These are phyloP conservation scores for Aspidiotus rigidus DNA, from an alignment of 2,888 invertebrate species.

Conservation along the genomic window DNA sequence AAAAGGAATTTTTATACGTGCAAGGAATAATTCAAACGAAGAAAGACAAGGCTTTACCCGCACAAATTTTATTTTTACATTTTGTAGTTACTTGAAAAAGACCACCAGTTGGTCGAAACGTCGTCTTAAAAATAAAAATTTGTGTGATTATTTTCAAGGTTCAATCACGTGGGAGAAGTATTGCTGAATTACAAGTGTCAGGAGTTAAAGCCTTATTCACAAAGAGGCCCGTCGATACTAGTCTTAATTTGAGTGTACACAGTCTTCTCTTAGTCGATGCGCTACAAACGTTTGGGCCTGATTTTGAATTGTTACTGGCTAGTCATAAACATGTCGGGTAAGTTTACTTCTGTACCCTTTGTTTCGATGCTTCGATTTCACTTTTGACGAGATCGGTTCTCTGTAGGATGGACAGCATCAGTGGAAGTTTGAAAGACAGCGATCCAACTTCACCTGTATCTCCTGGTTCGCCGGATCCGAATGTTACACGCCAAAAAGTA, in stretches of 20 bases:
- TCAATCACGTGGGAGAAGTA: slow-evolving; percentile 75
- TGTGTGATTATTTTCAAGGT: slow-evolving; percentile 52
- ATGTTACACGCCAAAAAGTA: slow-evolving; percentile 22
- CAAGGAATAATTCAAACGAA: too few relatives aligned
- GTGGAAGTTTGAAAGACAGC: slow-evolving; percentile 83
- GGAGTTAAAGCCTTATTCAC: slow-evolving; percentile 71
- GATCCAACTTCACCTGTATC: slow-evolving; percentile 83
- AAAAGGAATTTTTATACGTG: too few relatives aligned
- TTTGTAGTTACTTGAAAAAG: too few relatives aligned
- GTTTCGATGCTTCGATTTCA: not conserved
- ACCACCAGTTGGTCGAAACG: too few relatives aligned
- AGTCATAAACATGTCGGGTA: slow-evolving; percentile 90
- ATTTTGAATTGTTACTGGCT: slow-evolving; percentile 87
- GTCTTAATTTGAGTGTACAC: slow-evolving; percentile 77
- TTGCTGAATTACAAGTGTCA: slow-evolving; percentile 86
- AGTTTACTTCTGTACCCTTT: slow-evolving; percentile 27
- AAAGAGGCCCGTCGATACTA: slow-evolving; percentile 63
- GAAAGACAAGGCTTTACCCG: too few relatives aligned
- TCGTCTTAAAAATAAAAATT: too few relatives aligned
- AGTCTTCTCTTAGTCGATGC: slow-evolving; percentile 88
- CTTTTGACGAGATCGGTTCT: slow-evolving; percentile 23
- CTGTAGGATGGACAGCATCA: slow-evolving; percentile 79
- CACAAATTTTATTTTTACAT: too few relatives aligned
- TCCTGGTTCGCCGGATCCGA: slow-evolving; percentile 62
- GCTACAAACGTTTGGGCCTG: slow-evolving; percentile 86